Base-by-base conservation (phyloP, 2,797 vertebrate species). In the Lithobates sylvaticus region DNA sequence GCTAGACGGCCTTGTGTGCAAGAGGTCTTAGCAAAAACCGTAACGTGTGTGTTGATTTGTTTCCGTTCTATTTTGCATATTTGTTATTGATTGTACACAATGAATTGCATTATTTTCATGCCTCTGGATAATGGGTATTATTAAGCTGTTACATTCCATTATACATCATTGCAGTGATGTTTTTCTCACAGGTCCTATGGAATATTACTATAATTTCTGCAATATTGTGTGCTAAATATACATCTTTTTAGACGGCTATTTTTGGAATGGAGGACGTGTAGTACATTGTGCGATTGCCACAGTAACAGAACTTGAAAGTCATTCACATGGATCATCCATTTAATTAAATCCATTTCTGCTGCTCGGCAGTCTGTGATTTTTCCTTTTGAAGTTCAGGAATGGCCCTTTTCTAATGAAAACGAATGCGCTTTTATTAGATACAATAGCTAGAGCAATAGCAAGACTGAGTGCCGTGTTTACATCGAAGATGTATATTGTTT, bases 311-410 rank as follows among this genome's bases (percentile, higher is more conserved):
- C 73, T 73, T 88, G 78, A 78, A 64, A 68, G 29, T 67, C 54
- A 82, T 77, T 78, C 75, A 77, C 50, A 72, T 78, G 72, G 65
- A 85, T 81, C 78, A 78, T 65, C 73, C 58, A 36, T 85, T 76
- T 88, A 81, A 88, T 82, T 81, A 85, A 88, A 85, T 77, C 68
- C 39, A 82, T 71, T 81, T 85, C 34, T 71, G 44, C 67, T 16
- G 36, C 74, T 77, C 67, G 42, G 50, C 72, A 81, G 78, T 76
- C 83, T 85, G 27, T 71, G 78, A 50, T 81, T 84, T 84, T 85
- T 82, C 29, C 78, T 81, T 29, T 88, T 88, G 84, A 81, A 81
- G 71, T 86, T 70, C 47, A 44, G 87, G 79, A 85, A 67, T 84
- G 54, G 68, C 54, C 50, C 27, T 50, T 82, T 74, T 75, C 15